phyloP scores from a whole-genome alignment of 2,797 vertebrate genomes.

The Bradypodion ventrale region DNA sequence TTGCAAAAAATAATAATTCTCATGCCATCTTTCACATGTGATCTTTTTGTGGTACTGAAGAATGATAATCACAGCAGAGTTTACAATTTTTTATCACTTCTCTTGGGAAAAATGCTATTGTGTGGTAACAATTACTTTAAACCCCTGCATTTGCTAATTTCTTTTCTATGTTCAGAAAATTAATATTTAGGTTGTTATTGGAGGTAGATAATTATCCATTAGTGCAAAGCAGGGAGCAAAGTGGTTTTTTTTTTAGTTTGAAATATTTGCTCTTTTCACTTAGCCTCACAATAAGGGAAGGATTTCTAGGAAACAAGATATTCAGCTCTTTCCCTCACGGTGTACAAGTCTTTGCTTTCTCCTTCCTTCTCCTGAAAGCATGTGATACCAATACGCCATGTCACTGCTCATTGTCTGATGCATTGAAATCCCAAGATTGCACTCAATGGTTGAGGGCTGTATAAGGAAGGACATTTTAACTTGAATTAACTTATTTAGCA shows the following conservation, averaged over 20 bases:
- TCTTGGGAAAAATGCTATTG: background rate
- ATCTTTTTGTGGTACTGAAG: background rate
- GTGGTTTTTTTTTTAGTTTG: background rate
- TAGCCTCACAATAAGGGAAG: background rate
- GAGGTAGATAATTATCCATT: background rate
- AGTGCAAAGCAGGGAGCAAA: background rate
- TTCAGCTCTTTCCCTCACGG: background rate
- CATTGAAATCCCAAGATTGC: background rate
- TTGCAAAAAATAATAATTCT: background rate
- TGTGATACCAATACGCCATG: no score
- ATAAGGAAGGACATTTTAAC: background rate
- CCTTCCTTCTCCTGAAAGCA: background rate
- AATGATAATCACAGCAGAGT: background rate
- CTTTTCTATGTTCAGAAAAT: background rate
- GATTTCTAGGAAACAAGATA: background rate
- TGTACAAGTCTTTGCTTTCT: background rate
- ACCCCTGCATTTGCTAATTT: background rate
- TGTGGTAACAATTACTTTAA: background rate
- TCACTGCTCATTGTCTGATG: background rate
- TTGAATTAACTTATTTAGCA: background rate
- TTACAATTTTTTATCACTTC: background rate
- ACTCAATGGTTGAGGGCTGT: background rate
- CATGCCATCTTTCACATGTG: background rate
- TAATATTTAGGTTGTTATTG: background rate
- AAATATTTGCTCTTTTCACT: background rate